Evolutionary conservation across 2,797 vertebrate genomes (phyloP).

Genomic region (Salmo trutta): DNA sequence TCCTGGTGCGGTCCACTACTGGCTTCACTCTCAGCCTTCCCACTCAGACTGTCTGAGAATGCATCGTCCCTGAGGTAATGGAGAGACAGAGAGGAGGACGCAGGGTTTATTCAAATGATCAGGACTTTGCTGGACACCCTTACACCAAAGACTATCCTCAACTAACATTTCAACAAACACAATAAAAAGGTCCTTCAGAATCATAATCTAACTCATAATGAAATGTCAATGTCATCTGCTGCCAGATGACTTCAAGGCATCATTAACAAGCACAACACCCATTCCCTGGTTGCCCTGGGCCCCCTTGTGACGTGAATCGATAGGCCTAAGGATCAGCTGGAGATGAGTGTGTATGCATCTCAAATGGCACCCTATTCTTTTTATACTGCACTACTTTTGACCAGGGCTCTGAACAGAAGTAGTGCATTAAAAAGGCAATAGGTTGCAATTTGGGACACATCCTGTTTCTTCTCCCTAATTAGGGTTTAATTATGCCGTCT

Average conservation of each 20-base stretch:
- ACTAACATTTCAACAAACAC: background rate
- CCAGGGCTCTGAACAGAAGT: background rate
- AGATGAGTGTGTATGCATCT: slow-evolving; percentile 3
- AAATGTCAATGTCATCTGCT: background rate
- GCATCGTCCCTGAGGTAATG: slow-evolving; percentile 84
- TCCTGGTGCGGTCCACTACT: slow-evolving; percentile 84
- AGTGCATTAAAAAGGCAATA: too few species aligned
- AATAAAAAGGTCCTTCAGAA: slow-evolving; percentile 8
- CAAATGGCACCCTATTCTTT: background rate
- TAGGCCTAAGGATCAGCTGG: slow-evolving; percentile 8
- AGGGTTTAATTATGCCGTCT: slow-evolving; percentile 24
- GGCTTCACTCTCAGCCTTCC: slow-evolving; percentile 86
- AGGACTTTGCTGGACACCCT: background rate
- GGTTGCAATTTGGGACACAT: background rate
- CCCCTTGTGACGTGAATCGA: slow-evolving; percentile 3
- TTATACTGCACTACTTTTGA: background rate
- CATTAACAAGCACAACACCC: slow-evolving; percentile 23
- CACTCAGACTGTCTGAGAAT: slow-evolving; percentile 87
- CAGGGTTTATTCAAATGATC: background rate
- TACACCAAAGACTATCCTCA: background rate
- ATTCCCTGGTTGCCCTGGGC: slow-evolving; percentile 2
- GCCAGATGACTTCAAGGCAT: background rate
- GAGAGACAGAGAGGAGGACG: slow-evolving; percentile 20
- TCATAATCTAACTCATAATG: background rate
- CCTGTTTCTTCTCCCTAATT: slow-evolving; percentile 14